Evolutionary conservation across 2,888 invertebrate genomes (phyloP).

Genomic region (Tromatobia lineatoria): DNA sequence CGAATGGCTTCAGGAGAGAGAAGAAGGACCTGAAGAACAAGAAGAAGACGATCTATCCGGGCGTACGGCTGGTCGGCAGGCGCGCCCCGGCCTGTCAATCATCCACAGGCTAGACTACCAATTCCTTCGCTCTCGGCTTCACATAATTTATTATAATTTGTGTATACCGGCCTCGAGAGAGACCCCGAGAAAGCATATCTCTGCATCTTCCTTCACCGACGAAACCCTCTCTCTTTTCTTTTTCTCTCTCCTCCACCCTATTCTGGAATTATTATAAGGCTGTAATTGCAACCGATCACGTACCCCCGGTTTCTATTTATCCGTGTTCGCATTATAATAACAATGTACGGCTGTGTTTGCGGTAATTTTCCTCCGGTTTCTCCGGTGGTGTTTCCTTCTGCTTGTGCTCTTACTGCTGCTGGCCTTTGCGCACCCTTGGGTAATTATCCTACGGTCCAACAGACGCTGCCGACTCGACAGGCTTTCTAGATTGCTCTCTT

Average conservation of each 20-base stretch:
- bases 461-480: conserved; percentile 19
- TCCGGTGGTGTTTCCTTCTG: neutral
- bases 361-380: conserved; percentile 63
- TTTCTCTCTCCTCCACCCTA: conserved; percentile 57
- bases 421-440: conserved; percentile 46
- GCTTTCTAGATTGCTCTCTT: neutral
- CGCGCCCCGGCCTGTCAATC: conserved; percentile 82
- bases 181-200: conserved; percentile 61
- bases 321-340: conserved; percentile 84
- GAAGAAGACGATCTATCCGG: conserved; percentile 62
- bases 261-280: conserved; percentile 82
- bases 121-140: conserved; percentile 80
- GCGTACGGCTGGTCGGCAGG: conserved; percentile 67
- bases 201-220: conserved; percentile 52
- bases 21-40: conserved; percentile 67
- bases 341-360: conserved; percentile 80
- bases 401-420: neutral
- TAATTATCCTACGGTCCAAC: conserved; percentile 55
- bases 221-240: conserved; percentile 39
- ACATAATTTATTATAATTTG: conserved; percentile 85
- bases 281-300: conserved; percentile 84
- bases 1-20: conserved; percentile 44
- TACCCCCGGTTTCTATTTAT: conserved; percentile 84
- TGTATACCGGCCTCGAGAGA: conserved; percentile 73
- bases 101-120: conserved; percentile 85